A percentile compares a stretch with the other conserved stretches of the same genome.
phyloP scores from a whole-genome alignment of 2,113 vertebrate genomes.

The Hyla sarda region DNA sequence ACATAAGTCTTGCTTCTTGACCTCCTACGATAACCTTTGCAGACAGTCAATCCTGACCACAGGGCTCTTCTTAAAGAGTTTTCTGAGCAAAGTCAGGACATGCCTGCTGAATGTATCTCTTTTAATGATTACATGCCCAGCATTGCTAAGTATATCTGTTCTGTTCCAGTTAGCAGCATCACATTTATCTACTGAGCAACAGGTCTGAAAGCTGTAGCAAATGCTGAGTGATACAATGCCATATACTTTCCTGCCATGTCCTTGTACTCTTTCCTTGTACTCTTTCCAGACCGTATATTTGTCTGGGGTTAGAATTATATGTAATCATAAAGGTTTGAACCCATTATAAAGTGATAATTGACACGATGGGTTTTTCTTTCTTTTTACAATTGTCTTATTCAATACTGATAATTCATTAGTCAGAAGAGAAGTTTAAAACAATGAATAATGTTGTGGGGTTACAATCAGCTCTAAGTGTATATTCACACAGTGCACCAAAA shows the following conservation, averaged over 20 bases:
- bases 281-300: neutral
- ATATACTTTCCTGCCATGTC: neutral
- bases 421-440: neutral
- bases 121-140: neutral
- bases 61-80: slow-evolving; percentile 23
- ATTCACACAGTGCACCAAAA: too few species aligned
- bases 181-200: slow-evolving; percentile 15
- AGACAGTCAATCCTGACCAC: slow-evolving; percentile 24
- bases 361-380: neutral
- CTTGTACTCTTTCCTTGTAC: too few species aligned
- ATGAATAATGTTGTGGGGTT: neutral
- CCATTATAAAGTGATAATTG: neutral
- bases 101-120: slow-evolving; percentile 1
- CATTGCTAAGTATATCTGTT: slow-evolving; percentile 1
- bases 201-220: neutral
- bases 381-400: neutral
- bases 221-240: neutral
- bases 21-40: slow-evolving; percentile 6
- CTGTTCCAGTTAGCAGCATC: neutral
- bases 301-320: neutral
- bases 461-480: too few species aligned
- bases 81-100: slow-evolving; percentile 13
- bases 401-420: neutral
- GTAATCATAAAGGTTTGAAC: neutral
- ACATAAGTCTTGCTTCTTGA: neutral